Base-by-base conservation (phyloP, 2,113 vertebrate genomes). In the Orientallactaga bullata region DNA sequence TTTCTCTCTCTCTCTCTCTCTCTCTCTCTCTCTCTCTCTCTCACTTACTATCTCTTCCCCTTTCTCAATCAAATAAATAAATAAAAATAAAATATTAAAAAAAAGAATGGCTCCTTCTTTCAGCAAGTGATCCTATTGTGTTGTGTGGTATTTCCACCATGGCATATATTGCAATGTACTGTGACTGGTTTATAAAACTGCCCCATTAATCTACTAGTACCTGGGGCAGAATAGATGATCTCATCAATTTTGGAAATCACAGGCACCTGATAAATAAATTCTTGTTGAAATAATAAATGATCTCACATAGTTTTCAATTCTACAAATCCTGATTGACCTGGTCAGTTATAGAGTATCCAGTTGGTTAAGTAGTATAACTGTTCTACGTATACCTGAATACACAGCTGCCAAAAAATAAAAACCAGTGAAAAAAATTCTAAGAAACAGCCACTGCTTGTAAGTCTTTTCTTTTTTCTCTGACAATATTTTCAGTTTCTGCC, bases 401-500 rank as follows among this genome's bases (percentile, higher is more conserved):
- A 85, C 12, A 83, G 28, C 51, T 90, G 60, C 0, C 39, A 39
- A 80, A 39, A 47, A 39, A 91, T 47, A 68, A 24, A 85, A 42
- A 82, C 4, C 16, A 81, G 32, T 28, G 13, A n/a, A 63, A 60
- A 24, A 28, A 24, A 16, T 11, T 0, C 26, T 87, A 86, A 35
- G 13, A 92, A 88, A 83, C 15, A 89, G 68, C 2, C 8, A 77
- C 16, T 39, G 7, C 65, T 61, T 77, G 7, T 85, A 93, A 91
- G 39, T 88, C 51, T 89, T 93, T 24, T 32, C n/a, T 63, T 90
- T 90, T 73, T 82, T 17, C 58, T 68, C 84, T 71, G 32, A 80
- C 51, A 37, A 68, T 24, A 30, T 85, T 76, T 73, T 81, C 42
- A 84, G 80, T 77, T 79, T 58, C 77, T 91, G 32, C 76, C 37